Evolutionary conservation across 1,140 invertebrate genomes (phyloP), one percentile per base, ranked within the genome.

Genomic region (Zaprionus camerounensis): DNA sequence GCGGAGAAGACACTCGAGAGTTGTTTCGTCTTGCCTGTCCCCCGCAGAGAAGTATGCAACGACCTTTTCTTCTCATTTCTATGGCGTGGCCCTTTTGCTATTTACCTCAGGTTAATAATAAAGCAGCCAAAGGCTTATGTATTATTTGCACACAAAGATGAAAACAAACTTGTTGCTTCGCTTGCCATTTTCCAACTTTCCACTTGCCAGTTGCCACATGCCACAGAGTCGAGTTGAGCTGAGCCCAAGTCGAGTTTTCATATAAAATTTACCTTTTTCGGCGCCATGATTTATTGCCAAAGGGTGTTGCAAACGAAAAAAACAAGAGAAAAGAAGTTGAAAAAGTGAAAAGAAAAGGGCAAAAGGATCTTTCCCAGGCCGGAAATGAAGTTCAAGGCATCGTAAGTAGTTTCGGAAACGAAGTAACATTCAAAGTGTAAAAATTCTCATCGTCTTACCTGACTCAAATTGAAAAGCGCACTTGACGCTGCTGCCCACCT

Each of bases 91-190:
- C 78, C 67, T 77, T 87, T 87, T 81, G 83, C 84, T 88, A 90
- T 88, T 90, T 90, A 90, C 78, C 78, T 90, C 80, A 76, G 81
- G 84, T 90, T 88, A 84, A 88, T 88, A 88, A 88, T 84, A 90
- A 88, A 90, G 78, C 81, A 76, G 83, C 83, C 78, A 76, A 83
- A 75, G 83, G 83, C 83, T 72, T 74, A 82, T 17, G 78, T 78
- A 78, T 81, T 84, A 85, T 85, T 84, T 85, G 81, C 67, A 64
- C 73, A 66, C 80, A 88, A 83, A 88, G 85, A 88, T 88, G 84
- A 88, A 88, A 90, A 88, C 85, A 88, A 87, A 88, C 84, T 88
- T 88, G 84, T 88, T 88, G 84, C 84, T 71, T 76, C 75, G 46
- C 46, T 51, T 24, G 46, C 22, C 46, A 51, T 51, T 51, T 51